A percentile compares a stretch with the other conserved stretches of the same genome.
phyloP scores from a whole-genome alignment of 1,140 invertebrate genomes.

The Cydia splendana region DNA sequence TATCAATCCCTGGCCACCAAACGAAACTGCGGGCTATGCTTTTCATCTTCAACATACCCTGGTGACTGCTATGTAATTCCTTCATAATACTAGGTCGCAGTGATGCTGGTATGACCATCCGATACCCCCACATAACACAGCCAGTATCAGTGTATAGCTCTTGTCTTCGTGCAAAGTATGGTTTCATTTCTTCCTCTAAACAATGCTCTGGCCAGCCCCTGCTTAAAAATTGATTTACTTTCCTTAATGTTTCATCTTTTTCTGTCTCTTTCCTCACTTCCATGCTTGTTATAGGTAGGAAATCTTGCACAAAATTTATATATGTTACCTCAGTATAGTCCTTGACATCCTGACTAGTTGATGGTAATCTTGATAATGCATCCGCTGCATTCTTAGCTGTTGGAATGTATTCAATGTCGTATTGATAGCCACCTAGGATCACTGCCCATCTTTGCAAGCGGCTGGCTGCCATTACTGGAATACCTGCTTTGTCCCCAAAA shows the following conservation, averaged over 20 bases:
- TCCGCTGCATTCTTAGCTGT: conserved; percentile 42
- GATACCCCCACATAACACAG: neutral
- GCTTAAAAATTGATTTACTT: neutral
- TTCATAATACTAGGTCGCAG: no score
- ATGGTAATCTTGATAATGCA: conserved; percentile 37
- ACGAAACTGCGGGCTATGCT: no score
- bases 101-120: neutral
- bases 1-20: no score
- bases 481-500: conserved; percentile 59
- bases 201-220: neutral
- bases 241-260: neutral
- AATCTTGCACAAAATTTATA: neutral
- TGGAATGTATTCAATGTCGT: conserved; percentile 53
- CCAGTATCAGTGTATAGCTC: neutral
- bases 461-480: conserved; percentile 50
- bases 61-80: no score
- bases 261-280: neutral
- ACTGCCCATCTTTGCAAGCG: conserved; percentile 61
- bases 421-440: conserved; percentile 56
- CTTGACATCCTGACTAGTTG: neutral
- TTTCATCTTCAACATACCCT: no score
- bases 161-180: neutral
- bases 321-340: neutral
- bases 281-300: neutral
- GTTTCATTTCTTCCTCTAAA: neutral